Percentiles rank a stretch among this genome's conserved stretches.
phyloP scores from a whole-genome alignment of 2,888 invertebrate species.

The Heliconius cydno region DNA sequence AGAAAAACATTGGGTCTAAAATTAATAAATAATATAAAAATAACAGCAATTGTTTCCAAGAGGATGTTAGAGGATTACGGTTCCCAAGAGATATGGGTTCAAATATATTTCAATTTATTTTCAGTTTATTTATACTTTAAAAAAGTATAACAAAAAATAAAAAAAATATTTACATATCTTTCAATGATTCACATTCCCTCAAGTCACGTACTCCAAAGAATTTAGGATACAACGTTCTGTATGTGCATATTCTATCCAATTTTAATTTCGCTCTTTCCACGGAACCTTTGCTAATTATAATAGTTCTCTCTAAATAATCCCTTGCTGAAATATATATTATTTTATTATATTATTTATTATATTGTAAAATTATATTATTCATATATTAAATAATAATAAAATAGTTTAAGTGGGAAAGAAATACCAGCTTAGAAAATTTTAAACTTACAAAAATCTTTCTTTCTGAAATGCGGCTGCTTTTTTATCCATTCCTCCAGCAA shows the following conservation, averaged over 20 bases:
- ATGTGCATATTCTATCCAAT: slow-evolving; percentile 58
- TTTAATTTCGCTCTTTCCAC: slow-evolving; percentile 54
- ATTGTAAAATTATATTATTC: no score
- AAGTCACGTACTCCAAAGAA: slow-evolving; percentile 38
- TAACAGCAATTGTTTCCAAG: not conserved
- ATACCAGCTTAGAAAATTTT: no score
- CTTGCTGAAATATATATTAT: slow-evolving; percentile 55
- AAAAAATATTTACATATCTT: slow-evolving; percentile 38
- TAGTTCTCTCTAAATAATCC: slow-evolving; percentile 56
- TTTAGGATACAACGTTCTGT: slow-evolving; percentile 53
- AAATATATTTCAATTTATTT: no score
- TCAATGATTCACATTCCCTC: slow-evolving; percentile 28
- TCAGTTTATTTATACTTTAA: slow-evolving; percentile 16
- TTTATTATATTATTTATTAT: no score
- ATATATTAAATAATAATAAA: no score
- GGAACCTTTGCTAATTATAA: slow-evolving; percentile 49
- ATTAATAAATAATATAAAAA: not conserved
- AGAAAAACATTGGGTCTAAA: slow-evolving; percentile 35
- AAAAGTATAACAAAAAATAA: slow-evolving; percentile 17
- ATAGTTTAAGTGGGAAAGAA: no score
- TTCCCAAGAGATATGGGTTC: no score
- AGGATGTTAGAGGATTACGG: no score
- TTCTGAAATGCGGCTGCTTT: slow-evolving; percentile 59
- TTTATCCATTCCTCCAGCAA: slow-evolving; percentile 61
- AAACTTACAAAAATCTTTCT: slow-evolving; percentile 60